Evolutionary conservation across 2,888 invertebrate genomes (phyloP), one percentile per base, ranked within the genome.

Genomic region (Leptogaster cylindrica): DNA sequence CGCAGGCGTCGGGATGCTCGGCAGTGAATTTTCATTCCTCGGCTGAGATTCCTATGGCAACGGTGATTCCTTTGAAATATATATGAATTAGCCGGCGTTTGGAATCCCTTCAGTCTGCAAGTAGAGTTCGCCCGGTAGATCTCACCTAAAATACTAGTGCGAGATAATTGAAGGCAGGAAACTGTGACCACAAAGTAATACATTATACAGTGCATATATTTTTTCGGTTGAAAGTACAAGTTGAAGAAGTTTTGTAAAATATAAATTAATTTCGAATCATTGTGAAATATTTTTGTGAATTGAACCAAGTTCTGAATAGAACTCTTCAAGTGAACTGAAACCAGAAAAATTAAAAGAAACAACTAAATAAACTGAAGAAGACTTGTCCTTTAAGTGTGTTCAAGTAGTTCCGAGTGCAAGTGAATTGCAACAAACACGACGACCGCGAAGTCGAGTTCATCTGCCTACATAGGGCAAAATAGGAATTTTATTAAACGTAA

Each of bases 71-170:
- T 28, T 50, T 18, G 20, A 23, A 18, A 58, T 65, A 68, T 68
- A 68, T 68, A 68, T 68, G 65, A 68, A 65, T 65, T 68, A 65
- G 65, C 61, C 68, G 65, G 68, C 44, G 39, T 65, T 28, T 33
- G 55, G 14, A 46, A 65, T 33, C 41, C 33, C 39, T 65, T 65
- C 68, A 68, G 68, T 68, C 68, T 48, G 65, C 44, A 68, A 68
- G 52, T 65, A 68, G 68, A 65, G 58, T 68, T 68, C 68, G 65
- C 65, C 65, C 65, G 68, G 68, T 68, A 68, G 65, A 68, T 68
- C 65, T 68, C 68, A 50, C 48, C 55, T 55, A 55, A 3, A n/a
- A 33, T 20, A 33, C 20, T 36, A 55, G 55, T 33, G 33, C 55
- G 55, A 55, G 55, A 55, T 55, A 55, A 55, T 50, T 14, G 8